Conservation (phyloP, 2,797 vertebrate species). For the Epinephelus coioides region DNA sequence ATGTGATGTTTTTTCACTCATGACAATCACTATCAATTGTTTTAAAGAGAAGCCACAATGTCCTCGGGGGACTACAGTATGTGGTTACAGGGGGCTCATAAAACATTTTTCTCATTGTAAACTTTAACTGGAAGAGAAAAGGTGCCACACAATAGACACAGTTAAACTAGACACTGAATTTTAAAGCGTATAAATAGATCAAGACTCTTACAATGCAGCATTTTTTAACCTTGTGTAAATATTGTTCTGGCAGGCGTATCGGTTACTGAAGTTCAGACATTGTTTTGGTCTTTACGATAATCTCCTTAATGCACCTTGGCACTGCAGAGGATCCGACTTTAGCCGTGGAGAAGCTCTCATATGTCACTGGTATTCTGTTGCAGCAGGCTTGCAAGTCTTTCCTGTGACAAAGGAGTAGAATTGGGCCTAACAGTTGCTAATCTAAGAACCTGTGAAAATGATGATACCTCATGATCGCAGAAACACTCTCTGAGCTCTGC, state of each 20-base stretch:
- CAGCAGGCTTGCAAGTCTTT: slow-evolving; percentile 79
- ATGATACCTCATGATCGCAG: slow-evolving; percentile 63
- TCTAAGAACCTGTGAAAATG: slow-evolving; percentile 76
- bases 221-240: slow-evolving; percentile 62
- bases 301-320: slow-evolving; percentile 81
- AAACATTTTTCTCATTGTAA: slow-evolving; percentile 27
- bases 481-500: slow-evolving; percentile 32
- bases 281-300: slow-evolving; percentile 76
- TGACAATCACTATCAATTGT: not conserved
- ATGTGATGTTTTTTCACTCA: slow-evolving; percentile 14
- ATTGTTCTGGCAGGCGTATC: slow-evolving; percentile 58
- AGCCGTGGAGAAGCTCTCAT: slow-evolving; percentile 83
- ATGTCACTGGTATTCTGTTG: slow-evolving; percentile 79
- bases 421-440: slow-evolving; percentile 73
- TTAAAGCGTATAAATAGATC: slow-evolving; percentile 55
- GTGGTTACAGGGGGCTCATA: not conserved
- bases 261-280: slow-evolving; percentile 77
- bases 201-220: slow-evolving; percentile 48
- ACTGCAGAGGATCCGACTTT: slow-evolving; percentile 75
- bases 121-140: slow-evolving; percentile 24
- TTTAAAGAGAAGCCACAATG: not conserved
- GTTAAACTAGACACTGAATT: slow-evolving; percentile 22
- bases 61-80: not conserved
- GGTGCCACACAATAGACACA: slow-evolving; percentile 28
- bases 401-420: slow-evolving; percentile 79